Percentiles rank a stretch among this genome's conserved stretches.
phyloP scores from a whole-genome alignment of 2,797 vertebrate species.

The Acipenser transmontanus region DNA sequence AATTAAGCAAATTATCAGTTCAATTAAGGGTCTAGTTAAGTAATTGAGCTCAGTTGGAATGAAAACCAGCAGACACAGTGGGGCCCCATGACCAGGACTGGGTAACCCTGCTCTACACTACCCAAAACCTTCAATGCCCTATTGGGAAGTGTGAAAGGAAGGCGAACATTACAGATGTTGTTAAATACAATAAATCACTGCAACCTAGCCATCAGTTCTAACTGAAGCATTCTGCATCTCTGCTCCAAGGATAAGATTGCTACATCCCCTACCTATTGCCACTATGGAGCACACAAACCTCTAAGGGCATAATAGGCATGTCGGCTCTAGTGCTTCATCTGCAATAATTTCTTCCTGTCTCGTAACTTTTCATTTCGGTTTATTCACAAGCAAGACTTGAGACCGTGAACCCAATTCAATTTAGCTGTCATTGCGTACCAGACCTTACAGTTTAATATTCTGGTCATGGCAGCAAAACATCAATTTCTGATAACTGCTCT shows the following conservation, averaged over 20 bases:
- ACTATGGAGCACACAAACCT: not conserved
- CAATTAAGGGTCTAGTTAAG: no score
- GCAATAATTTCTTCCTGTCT: conserved; percentile 6
- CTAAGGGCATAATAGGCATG: conserved; percentile 6
- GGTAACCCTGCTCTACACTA: no score
- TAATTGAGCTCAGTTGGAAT: no score
- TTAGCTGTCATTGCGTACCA: conserved; percentile 17
- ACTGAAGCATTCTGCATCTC: conserved; percentile 11
- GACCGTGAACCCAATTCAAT: not conserved
- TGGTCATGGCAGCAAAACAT: conserved; percentile 19
- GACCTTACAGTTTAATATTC: conserved; percentile 14
- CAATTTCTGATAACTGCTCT: conserved; percentile 9
- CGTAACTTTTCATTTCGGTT: conserved; percentile 15
- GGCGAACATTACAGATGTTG: no score
- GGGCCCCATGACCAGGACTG: no score
- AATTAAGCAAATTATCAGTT: no score
- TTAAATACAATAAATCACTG: not conserved
- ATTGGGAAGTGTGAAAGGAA: no score
- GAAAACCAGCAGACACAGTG: no score
- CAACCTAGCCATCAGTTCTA: not conserved
- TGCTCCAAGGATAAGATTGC: conserved; percentile 3
- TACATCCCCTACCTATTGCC: not conserved
- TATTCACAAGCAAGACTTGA: conserved; percentile 7
- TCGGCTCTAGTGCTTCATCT: not conserved
- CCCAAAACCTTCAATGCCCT: no score